Conservation (phyloP, 2,113 vertebrate genomes). For the Salminus brasiliensis region DNA sequence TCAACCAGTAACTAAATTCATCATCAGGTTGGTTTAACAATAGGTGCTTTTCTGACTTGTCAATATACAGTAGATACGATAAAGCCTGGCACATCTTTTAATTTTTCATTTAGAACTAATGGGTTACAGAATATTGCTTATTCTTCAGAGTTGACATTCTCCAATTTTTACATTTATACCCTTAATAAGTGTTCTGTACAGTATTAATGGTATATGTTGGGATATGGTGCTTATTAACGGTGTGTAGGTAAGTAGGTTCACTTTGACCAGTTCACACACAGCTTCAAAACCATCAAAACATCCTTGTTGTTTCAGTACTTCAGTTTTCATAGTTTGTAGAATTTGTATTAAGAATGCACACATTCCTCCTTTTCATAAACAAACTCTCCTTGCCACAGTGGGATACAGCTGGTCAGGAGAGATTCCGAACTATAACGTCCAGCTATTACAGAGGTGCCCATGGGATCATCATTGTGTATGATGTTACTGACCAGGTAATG, state of each 20-base stretch:
- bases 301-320: neutral
- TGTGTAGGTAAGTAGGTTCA: neutral
- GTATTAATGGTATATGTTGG: neutral
- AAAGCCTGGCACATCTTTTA: too few species aligned
- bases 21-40: neutral
- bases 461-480: conserved; percentile 97
- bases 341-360: too few species aligned
- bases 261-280: neutral
- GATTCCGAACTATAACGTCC: conserved; percentile 98
- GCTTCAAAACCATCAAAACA: too few species aligned
- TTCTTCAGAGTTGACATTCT: too few species aligned
- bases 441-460: conserved; percentile 98
- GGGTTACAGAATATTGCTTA: neutral
- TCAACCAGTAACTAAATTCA: neutral
- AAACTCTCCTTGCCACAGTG: conserved; percentile 74
- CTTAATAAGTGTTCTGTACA: neutral
- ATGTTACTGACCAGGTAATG: conserved; percentile 94
- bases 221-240: neutral
- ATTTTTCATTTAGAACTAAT: neutral
- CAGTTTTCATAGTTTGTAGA: neutral
- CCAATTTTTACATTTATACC: neutral
- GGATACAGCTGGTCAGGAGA: conserved; percentile 97
- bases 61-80: too few species aligned
- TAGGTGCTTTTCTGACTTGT: neutral
- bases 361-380: too few species aligned